Base-by-base conservation (phyloP, 92 coral and sea anemone genomes). In the Epizoanthus rinbou region DNA sequence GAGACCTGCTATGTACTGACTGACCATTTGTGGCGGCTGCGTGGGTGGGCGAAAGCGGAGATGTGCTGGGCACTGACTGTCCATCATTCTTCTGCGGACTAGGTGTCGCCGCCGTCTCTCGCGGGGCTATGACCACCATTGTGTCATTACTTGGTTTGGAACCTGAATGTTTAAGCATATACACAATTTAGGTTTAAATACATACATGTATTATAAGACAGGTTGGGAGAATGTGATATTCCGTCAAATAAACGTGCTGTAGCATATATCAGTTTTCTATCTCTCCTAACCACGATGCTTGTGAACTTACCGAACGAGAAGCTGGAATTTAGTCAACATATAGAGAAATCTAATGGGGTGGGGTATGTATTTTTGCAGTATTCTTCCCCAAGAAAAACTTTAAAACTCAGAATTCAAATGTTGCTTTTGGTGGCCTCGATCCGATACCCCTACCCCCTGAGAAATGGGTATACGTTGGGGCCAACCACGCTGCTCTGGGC, bases 81-180 rank as follows among this genome's bases (percentile, higher is more conserved):
- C 53, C 53, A 47, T 8, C 82, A 21, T 11, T 41, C 70, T 78
- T 66, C 59, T 62, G 69, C 10, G 82, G 59, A 18, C 66, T 25
- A 16, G 69, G 81, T 57, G 68, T 28, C 19, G 82, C 0, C 2
- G 81, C n/a, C 4, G 64, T 41, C 41, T 78, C 82, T 39, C 82
- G 72, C 0, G 82, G 82, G 60, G 82, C 82, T 19, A 78, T 78
- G 16, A 78, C 82, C 23, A 78, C 82, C 82, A 78, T 78, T 13
- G 82, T 78, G 31, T 78, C 66, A 69, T 78, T 78, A 50, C 66
- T 25, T 60, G 82, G 82, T 1, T 78, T 62, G 22, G 82, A 78
- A 22, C 82, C 82, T 78, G 71, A 23, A 31, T 41, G 24, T 41
- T 57, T 21, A 75, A 8, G 37, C 14, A 24, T 50, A 50, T 10